Evolutionary conservation across 2,113 vertebrate genomes (phyloP).

Genomic region (Cochlearius cochlearius): DNA sequence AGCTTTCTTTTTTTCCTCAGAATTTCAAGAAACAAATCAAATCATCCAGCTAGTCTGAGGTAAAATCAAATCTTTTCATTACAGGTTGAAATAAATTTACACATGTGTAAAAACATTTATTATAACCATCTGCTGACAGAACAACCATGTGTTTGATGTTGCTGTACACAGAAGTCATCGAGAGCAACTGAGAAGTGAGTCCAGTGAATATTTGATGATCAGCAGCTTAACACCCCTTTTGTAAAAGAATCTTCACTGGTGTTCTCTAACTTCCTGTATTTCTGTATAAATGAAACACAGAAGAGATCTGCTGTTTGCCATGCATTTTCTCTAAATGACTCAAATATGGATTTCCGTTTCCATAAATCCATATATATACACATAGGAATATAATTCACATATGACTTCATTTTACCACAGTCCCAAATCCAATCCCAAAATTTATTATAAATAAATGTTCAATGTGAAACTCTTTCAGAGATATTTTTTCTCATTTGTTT

Average conservation of each 20-base stretch:
- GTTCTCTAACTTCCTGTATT: slow-evolving; percentile 13
- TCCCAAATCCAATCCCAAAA: neutral
- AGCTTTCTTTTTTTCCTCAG: neutral
- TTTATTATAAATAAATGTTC: slow-evolving; percentile 5
- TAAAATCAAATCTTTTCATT: neutral
- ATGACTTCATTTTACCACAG: slow-evolving; percentile 24
- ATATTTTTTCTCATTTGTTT: slow-evolving; percentile 12
- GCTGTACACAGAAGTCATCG: neutral
- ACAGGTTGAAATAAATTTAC: neutral
- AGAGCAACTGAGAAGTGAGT: neutral
- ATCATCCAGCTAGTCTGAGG: neutral
- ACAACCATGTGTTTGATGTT: neutral
- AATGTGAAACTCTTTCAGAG: neutral
- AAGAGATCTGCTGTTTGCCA: neutral
- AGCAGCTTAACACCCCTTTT: neutral
- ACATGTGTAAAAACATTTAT: neutral
- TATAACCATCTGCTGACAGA: neutral
- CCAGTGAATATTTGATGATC: neutral
- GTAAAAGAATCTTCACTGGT: neutral
- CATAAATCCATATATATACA: neutral
- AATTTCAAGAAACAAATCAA: neutral
- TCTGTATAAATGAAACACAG: slow-evolving; percentile 11
- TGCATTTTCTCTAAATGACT: slow-evolving; percentile 37
- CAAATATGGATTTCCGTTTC: slow-evolving; percentile 1
- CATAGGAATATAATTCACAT: slow-evolving; percentile 11